A percentile compares a stretch with the other conserved stretches of the same genome.
These are phyloP conservation scores for Lamproptera curius DNA, from an alignment of 2,888 invertebrate genomes.

Conservation along the genomic window DNA sequence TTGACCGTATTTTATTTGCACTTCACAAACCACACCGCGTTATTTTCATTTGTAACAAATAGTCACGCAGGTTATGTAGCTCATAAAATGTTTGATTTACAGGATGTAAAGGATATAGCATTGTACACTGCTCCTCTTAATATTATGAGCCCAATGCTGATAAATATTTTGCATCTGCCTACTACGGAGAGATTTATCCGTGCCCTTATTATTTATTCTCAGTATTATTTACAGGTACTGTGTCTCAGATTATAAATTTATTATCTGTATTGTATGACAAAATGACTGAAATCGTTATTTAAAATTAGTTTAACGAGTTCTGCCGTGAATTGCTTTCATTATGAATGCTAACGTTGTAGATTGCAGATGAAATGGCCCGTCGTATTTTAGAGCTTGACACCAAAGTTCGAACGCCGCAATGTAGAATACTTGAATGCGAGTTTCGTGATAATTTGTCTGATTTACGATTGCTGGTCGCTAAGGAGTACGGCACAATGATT, in stretches of 20 bases:
- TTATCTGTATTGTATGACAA: too few species aligned
- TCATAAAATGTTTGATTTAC: conserved; percentile 26
- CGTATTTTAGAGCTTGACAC: conserved; percentile 70
- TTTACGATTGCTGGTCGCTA: conserved; percentile 77
- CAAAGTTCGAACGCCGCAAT: conserved; percentile 74
- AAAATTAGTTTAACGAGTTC: neutral
- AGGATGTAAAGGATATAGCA: conserved; percentile 74
- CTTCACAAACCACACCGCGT: too few species aligned
- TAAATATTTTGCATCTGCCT: conserved; percentile 77
- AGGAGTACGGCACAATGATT: conserved; percentile 79
- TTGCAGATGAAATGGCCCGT: conserved; percentile 74
- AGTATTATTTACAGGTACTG: conserved; percentile 79
- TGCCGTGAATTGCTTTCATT: neutral
- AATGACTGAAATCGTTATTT: conserved; percentile 8
- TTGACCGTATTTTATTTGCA: too few species aligned
- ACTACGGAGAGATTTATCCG: conserved; percentile 80
- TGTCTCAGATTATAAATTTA: conserved; percentile 4
- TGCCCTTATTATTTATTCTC: conserved; percentile 80
- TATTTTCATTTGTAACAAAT: too few species aligned
- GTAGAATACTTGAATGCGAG: conserved; percentile 63
- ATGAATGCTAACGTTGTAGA: conserved; percentile 40
- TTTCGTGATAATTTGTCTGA: conserved; percentile 76
- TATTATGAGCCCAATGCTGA: conserved; percentile 76
- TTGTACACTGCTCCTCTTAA: conserved; percentile 73
- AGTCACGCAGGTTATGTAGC: neutral